These are phyloP conservation scores for Dendrophyllia cribrosa DNA, from an alignment of 64 coral and sea anemone species.

Conservation along the genomic window DNA sequence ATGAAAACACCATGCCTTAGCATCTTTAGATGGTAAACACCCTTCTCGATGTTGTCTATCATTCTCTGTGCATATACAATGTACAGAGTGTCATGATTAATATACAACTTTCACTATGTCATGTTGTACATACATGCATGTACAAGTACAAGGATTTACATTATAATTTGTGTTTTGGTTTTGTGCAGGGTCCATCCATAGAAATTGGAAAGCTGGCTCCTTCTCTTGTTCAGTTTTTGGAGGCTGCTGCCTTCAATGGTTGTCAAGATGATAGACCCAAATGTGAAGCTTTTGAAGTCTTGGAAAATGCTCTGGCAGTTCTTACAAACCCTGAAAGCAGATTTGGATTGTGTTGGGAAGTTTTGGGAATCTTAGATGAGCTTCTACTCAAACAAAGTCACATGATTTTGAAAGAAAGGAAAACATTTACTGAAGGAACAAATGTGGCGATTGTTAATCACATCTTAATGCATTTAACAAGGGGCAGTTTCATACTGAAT, in stretches of 20 bases:
- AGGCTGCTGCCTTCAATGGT: background rate
- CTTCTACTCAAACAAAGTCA: background rate
- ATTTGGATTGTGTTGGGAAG: slow-evolving; percentile 23
- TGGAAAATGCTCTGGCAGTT: slow-evolving; percentile 8
- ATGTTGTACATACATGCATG: too few relatives aligned
- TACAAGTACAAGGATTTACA: background rate
- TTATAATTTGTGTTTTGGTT: slow-evolving; percentile 7
- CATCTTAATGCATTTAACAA: slow-evolving; percentile 33
- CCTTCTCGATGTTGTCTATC: too few relatives aligned
- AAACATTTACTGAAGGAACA: background rate
- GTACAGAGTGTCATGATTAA: too few relatives aligned
- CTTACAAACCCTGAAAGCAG: background rate
- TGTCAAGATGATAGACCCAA: slow-evolving; percentile 12
- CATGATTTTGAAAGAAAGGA: too few relatives aligned
- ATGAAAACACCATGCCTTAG: too few relatives aligned
- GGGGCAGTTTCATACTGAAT: background rate
- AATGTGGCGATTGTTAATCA: slow-evolving; percentile 30
- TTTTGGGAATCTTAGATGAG: slow-evolving; percentile 14
- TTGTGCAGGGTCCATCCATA: slow-evolving; percentile 21
- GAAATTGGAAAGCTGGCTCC: slow-evolving; percentile 22
- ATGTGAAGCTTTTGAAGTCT: slow-evolving; percentile 34
- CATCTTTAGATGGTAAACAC: too few relatives aligned
- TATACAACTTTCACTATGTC: too few relatives aligned
- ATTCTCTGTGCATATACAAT: too few relatives aligned
- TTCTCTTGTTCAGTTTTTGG: slow-evolving; percentile 36